Conservation (phyloP, 2,113 vertebrate genomes). For the Saimiri boliviensis region DNA sequence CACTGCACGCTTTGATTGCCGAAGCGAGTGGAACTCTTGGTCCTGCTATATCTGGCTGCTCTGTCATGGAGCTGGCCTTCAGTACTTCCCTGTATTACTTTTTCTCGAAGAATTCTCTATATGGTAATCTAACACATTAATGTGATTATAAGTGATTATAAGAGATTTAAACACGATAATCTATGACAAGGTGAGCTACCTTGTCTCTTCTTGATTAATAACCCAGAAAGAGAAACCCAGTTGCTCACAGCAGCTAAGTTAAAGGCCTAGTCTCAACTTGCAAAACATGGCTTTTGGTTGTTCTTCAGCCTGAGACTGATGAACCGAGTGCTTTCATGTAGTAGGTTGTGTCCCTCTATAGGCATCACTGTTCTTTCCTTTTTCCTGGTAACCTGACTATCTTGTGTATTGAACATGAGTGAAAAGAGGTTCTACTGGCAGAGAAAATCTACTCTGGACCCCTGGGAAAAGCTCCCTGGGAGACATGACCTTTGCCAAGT, state of each 20-base stretch:
- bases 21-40: neutral
- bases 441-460: neutral
- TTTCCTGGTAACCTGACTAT: neutral
- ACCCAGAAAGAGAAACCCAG: neutral
- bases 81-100: neutral
- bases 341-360: too few species aligned
- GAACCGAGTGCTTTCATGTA: neutral
- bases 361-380: neutral
- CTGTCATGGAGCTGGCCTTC: neutral
- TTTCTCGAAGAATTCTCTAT: neutral
- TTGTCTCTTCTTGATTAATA: neutral
- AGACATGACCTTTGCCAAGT: too few species aligned
- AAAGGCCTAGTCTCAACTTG: neutral
- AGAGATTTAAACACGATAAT: neutral
- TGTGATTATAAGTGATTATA: neutral
- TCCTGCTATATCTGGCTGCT: neutral
- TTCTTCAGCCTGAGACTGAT: neutral
- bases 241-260: accelerated
- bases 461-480: neutral
- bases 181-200: too few species aligned
- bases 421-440: too few species aligned
- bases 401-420: neutral
- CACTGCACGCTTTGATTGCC: accelerated
- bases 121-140: neutral
- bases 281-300: neutral